Conservation (phyloP, 2,797 vertebrate genomes). For the Takifugu ocellatus region DNA sequence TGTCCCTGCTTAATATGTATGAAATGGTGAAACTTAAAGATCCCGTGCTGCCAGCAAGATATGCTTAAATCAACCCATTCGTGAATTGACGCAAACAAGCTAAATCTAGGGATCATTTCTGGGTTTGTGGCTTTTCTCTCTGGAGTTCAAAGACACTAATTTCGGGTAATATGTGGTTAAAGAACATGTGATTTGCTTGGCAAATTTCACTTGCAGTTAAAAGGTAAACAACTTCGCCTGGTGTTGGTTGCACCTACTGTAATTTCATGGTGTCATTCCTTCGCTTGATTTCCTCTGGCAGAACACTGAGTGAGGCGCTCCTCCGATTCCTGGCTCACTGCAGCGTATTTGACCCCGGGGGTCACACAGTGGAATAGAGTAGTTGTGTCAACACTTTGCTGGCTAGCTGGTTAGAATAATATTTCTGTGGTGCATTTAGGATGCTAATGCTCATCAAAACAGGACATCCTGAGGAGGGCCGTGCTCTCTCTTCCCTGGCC, state of each 20-base stretch:
- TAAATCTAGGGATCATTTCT: too few species aligned
- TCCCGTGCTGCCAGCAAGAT: too few species aligned
- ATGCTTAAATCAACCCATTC: too few species aligned
- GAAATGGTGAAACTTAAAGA: too few species aligned
- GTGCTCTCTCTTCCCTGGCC: constrained; percentile 55
- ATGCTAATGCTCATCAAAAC: constrained; percentile 99
- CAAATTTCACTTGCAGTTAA: too few species aligned
- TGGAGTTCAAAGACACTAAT: neutral
- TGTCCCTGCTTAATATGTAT: too few species aligned
- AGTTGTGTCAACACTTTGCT: constrained; percentile 68
- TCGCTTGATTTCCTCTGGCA: constrained; percentile 58
- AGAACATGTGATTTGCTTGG: too few species aligned
- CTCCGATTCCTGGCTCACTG: constrained; percentile 70
- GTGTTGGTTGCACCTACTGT: constrained; percentile 48
- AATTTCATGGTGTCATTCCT: constrained; percentile 58
- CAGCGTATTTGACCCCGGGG: constrained; percentile 60
- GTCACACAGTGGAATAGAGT: constrained; percentile 73
- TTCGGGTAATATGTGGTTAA: too few species aligned
- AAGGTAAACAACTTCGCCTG: constrained; percentile 50
- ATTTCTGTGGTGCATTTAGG: constrained; percentile 92
- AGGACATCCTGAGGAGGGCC: constrained; percentile 96
- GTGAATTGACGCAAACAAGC: too few species aligned
- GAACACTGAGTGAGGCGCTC: constrained; percentile 58
- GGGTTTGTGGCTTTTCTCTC: too few species aligned
- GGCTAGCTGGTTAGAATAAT: constrained; percentile 90